Evolutionary conservation across 2,797 vertebrate genomes (phyloP).

Genomic region (Rhabdomys pumilio): DNA sequence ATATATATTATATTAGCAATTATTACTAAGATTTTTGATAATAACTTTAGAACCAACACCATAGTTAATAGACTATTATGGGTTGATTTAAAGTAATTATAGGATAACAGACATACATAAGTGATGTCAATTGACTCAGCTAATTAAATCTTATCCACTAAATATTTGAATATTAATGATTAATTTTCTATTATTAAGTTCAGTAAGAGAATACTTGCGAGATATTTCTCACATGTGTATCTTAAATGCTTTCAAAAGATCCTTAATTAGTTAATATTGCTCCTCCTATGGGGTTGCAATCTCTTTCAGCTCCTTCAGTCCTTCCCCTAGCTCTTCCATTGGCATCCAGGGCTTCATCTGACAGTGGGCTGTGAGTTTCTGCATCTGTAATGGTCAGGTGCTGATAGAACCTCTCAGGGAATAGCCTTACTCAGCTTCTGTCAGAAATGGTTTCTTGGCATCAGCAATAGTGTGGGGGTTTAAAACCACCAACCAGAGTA

Average conservation of each 20-base stretch:
- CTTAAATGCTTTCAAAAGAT: background rate
- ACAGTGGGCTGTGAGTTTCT: background rate
- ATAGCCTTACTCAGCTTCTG: background rate
- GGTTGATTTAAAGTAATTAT: background rate
- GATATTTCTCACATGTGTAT: background rate
- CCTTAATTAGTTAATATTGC: background rate
- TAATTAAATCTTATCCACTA: background rate
- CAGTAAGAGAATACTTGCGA: background rate
- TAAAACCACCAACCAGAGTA: background rate
- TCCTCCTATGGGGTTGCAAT: background rate
- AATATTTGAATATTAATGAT: constrained; percentile 40
- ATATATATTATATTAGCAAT: background rate
- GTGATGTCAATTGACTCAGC: background rate
- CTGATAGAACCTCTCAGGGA: background rate
- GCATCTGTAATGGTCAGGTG: background rate
- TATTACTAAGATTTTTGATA: background rate
- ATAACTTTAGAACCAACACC: background rate
- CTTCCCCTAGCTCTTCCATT: background rate
- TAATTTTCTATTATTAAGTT: constrained; percentile 7
- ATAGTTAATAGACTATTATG: background rate
- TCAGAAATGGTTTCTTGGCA: background rate
- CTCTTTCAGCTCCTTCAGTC: background rate
- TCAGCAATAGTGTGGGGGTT: background rate
- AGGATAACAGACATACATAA: background rate
- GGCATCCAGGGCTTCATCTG: background rate